Conservation (phyloP, 2,113 vertebrate genomes). For the Burhinus oedicnemus region DNA sequence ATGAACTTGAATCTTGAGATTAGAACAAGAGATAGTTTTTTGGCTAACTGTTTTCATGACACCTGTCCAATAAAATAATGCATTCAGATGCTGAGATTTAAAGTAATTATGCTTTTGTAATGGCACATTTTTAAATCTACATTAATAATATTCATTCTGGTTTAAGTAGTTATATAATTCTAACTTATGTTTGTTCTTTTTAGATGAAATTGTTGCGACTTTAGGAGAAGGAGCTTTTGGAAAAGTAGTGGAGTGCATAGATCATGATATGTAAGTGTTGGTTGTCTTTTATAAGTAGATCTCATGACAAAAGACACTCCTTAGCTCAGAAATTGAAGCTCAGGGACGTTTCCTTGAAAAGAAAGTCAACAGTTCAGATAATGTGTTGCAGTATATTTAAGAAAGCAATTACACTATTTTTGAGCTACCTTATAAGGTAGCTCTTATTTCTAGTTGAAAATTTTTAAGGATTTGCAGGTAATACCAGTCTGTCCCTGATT, state of each 20-base stretch:
- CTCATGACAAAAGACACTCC: not conserved
- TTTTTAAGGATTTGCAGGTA: not conserved
- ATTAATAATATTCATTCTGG: constrained; percentile 67
- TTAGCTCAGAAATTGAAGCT: not conserved
- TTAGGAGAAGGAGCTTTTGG: constrained; percentile 99
- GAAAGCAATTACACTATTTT: not conserved
- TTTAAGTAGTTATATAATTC: constrained; percentile 44
- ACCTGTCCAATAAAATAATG: constrained; percentile 79
- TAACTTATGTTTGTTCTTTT: constrained; percentile 65
- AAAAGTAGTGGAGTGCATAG: constrained; percentile 96
- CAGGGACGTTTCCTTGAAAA: not conserved
- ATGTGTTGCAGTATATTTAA: not conserved
- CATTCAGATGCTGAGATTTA: constrained; percentile 76
- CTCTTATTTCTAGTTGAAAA: not conserved
- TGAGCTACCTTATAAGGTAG: not conserved
- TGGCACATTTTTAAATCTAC: constrained; percentile 75
- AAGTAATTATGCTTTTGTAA: constrained; percentile 79
- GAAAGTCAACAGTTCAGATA: not conserved
- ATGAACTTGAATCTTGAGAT: constrained; percentile 73
- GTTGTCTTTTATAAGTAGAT: not conserved
- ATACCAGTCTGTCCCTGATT: not conserved
- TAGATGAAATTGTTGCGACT: constrained; percentile 98
- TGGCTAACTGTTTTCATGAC: constrained; percentile 80
- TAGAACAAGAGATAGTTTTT: constrained; percentile 79
- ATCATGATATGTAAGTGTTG: constrained; percentile 83